Evolutionary conservation across 2,113 vertebrate genomes (phyloP), one percentile per base, ranked within the genome.

Genomic region (Otocyon megalotis): DNA sequence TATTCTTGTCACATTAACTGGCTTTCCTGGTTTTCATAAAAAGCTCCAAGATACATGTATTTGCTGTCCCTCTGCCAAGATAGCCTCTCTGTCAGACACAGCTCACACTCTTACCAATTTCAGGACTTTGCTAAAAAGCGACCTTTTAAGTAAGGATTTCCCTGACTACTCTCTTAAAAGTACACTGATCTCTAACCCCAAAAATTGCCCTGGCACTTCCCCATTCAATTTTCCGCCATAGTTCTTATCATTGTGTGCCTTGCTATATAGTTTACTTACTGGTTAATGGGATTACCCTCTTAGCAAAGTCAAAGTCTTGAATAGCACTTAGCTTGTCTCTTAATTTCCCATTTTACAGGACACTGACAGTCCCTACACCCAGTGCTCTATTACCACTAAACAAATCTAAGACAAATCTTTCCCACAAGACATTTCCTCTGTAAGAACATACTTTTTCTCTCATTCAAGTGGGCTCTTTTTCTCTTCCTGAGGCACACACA

Each of bases 381-480:
- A n/a, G 37, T 72, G 8, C n/a, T 89, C n/a, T 67, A 71, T 48
- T 16, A 90, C 22, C 84, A 94, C 69, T 74, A 94, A 91, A 22
- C 43, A 95, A 48, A 14, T 37, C 30, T 48, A 72, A n/a, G 19
- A 94, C 24, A 82, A 85, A 93, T 88, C 54, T 11, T 93, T 93
- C 50, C 48, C 35, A 63, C 11, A 80, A 90, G 30, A 82, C 14
- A 65, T 13, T 67, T 84, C 58, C 43, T 0, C 43, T 35, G 0
- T 48, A 93, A 81, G 8, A 96, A 77, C 12, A 69, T 13, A 65
- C 5, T 28, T 86, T 62, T 95, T 53, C 24, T 72, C 32, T 86
- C n/a, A 77, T 72, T 95, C 15, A 82, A 37, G 19, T 30, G 30
- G n/a, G 56, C 43, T 48, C 54, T 48, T 84, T 65, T 16, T 85